phyloP scores from a whole-genome alignment of 2,113 vertebrate species.

The Xerus inauris region DNA sequence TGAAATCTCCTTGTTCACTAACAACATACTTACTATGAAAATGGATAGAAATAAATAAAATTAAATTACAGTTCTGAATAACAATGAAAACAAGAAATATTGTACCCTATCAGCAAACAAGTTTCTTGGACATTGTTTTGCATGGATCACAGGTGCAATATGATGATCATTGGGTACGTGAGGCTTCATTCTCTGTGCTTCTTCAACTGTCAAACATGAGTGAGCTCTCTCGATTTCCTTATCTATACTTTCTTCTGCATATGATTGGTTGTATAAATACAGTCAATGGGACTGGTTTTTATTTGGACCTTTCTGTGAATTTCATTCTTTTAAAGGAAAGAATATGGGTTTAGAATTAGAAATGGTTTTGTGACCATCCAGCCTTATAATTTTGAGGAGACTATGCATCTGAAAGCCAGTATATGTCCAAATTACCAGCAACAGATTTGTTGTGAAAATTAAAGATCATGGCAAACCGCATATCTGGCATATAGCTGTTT shows the following conservation, averaged over 20 bases:
- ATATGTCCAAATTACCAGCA: background rate
- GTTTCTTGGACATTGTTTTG: background rate
- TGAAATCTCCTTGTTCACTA: background rate
- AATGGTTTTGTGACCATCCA: background rate
- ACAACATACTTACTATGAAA: background rate
- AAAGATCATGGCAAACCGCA: background rate
- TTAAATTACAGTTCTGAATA: background rate
- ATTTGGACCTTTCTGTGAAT: background rate
- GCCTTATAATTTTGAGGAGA: background rate
- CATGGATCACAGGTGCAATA: background rate
- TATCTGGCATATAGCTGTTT: background rate
- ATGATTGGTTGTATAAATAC: background rate
- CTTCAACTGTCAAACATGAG: background rate
- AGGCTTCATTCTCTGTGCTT: fast-evolving
- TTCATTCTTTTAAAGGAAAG: background rate
- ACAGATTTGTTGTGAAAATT: background rate
- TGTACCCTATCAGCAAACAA: background rate
- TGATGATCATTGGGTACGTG: background rate
- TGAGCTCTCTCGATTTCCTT: background rate
- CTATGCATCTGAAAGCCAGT: background rate
- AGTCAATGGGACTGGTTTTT: background rate
- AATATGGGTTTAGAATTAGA: background rate
- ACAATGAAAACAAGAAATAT: background rate
- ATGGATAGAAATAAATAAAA: background rate
- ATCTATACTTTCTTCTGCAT: background rate